Percentiles rank a stretch among this genome's conserved stretches.
Evolutionary conservation across 2,797 vertebrate species (phyloP).

Genomic region (Megalops cyprinoides): DNA sequence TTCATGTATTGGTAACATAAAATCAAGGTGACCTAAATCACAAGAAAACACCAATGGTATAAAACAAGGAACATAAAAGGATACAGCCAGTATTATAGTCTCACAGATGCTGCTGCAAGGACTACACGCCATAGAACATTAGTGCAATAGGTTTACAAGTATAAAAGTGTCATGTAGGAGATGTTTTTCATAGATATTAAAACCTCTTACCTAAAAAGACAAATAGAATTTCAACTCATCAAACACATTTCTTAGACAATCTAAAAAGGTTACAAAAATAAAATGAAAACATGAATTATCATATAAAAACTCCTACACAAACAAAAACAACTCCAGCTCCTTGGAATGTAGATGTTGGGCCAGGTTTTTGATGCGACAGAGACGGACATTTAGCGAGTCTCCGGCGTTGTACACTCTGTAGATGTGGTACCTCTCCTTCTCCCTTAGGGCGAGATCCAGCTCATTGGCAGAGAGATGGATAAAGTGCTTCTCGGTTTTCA

Average conservation of each 20-base stretch:
- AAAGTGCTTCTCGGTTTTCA: slow-evolving; percentile 70
- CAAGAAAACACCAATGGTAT: neutral
- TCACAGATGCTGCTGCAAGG: neutral
- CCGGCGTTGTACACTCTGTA: slow-evolving; percentile 75
- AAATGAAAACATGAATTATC: slow-evolving; percentile 21
- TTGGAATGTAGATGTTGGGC: slow-evolving; percentile 79
- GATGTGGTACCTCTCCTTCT: slow-evolving; percentile 72
- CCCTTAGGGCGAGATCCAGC: slow-evolving; percentile 74
- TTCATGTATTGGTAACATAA: too few species aligned
- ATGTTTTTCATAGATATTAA: neutral
- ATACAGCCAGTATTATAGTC: neutral
- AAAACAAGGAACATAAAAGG: neutral
- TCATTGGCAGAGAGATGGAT: slow-evolving; percentile 77
- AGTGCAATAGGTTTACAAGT: neutral
- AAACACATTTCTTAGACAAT: neutral
- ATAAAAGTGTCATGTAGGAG: neutral
- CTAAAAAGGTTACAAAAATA: slow-evolving; percentile 23
- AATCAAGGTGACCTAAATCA: too few species aligned
- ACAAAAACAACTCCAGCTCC: slow-evolving; percentile 71
- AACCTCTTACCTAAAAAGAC: neutral
- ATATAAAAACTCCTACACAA: slow-evolving; percentile 56
- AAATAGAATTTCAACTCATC: neutral
- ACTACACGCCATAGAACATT: neutral
- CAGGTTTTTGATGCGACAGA: slow-evolving; percentile 76
- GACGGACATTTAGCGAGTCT: slow-evolving; percentile 64